Percentiles rank a stretch among this genome's conserved stretches.
Evolutionary conservation across 1,140 invertebrate genomes (phyloP).

Genomic region (Neuroterus valhalla): DNA sequence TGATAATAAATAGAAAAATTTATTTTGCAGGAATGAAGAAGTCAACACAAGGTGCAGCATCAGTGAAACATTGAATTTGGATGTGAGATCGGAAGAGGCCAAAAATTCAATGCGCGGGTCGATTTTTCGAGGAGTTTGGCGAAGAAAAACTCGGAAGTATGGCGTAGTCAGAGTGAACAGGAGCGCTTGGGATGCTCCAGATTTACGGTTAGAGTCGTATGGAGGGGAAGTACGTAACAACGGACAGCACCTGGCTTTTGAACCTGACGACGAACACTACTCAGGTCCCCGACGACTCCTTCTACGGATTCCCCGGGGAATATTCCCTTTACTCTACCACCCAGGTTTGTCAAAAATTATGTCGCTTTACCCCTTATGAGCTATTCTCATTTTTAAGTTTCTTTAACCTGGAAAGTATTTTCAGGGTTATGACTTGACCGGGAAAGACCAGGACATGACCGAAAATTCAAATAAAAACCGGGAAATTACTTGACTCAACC

Average conservation of each 20-base stretch:
- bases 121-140: constrained; percentile 45
- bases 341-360: constrained; percentile 57
- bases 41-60: background rate
- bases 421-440: no score
- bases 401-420: no score
- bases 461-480: no score
- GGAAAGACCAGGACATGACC: no score
- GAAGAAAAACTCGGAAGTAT: constrained; percentile 57
- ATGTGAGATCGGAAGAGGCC: background rate
- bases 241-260: constrained; percentile 64
- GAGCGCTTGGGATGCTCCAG: constrained; percentile 67
- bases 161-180: constrained; percentile 55
- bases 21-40: background rate
- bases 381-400: no score
- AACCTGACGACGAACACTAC: constrained; percentile 64
- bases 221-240: constrained; percentile 69
- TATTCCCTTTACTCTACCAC: constrained; percentile 69
- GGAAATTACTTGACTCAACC: no score
- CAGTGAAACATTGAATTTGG: background rate
- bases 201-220: constrained; percentile 73
- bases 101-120: constrained; percentile 54
- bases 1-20: no score
- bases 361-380: background rate
- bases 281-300: constrained; percentile 58
- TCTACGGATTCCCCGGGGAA: constrained; percentile 67